These are phyloP conservation scores for Lasioglossum malachurum DNA, from an alignment of 2,888 invertebrate species.

Conservation along the genomic window DNA sequence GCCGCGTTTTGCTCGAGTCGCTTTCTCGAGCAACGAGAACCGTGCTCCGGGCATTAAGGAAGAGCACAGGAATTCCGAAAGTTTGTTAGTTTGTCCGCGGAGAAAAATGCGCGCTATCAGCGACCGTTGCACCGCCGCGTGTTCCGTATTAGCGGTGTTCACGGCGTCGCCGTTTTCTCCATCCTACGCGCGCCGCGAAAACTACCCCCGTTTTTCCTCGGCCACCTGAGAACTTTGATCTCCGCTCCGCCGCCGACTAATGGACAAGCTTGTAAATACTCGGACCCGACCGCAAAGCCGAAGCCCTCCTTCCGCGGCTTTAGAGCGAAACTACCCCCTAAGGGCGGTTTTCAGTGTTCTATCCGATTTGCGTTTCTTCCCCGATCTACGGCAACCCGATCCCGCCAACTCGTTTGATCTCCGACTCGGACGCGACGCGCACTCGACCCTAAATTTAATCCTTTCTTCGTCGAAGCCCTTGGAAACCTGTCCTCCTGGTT, in stretches of 20 bases:
- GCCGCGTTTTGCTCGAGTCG: slow-evolving; percentile 44
- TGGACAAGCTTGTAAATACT: not conserved
- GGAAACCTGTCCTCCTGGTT: not conserved
- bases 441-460: slow-evolving; percentile 17
- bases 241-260: not conserved
- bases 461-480: not conserved
- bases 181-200: not conserved
- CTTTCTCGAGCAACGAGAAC: slow-evolving; percentile 39
- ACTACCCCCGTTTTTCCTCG: slow-evolving; percentile 2
- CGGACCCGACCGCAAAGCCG: not conserved
- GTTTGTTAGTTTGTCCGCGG: slow-evolving; percentile 61
- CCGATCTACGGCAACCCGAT: not conserved
- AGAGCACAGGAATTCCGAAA: slow-evolving; percentile 61
- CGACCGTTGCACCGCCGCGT: slow-evolving; percentile 3
- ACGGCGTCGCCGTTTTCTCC: not conserved
- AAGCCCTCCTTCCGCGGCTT: not conserved
- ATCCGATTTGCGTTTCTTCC: slow-evolving; percentile 8
- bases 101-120: slow-evolving; percentile 62
- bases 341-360: not conserved
- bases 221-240: slow-evolving; percentile 12
- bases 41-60: slow-evolving; percentile 47
- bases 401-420: slow-evolving; percentile 15
- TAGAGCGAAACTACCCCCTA: not conserved
- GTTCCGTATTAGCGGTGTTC: not conserved
- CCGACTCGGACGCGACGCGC: not conserved